phyloP scores from a whole-genome alignment of 2,888 invertebrate species.

The Oeneis ivallda region DNA sequence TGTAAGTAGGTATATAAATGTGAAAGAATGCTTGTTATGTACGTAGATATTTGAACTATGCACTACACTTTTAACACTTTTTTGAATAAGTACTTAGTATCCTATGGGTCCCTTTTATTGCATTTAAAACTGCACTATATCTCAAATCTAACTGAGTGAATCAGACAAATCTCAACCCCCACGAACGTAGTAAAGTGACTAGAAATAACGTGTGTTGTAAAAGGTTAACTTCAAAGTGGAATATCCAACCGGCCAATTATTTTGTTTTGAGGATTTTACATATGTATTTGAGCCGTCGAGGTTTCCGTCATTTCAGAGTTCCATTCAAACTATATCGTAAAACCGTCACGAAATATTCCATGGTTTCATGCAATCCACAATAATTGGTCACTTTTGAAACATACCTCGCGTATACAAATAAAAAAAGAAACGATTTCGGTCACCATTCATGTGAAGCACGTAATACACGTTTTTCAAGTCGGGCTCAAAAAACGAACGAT shows the following conservation, averaged over 20 bases:
- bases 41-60: too few relatives aligned
- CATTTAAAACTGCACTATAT: too few relatives aligned
- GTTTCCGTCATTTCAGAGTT: neutral
- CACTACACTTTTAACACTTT: too few relatives aligned
- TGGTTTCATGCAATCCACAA: conserved; percentile 19
- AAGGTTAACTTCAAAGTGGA: neutral
- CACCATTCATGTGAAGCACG: conserved; percentile 73
- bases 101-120: too few relatives aligned
- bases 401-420: conserved; percentile 18
- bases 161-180: too few relatives aligned
- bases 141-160: too few relatives aligned
- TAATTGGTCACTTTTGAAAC: conserved; percentile 22
- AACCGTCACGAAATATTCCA: conserved; percentile 21
- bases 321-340: conserved; percentile 5
- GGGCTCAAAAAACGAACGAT: neutral
- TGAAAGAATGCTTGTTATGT: too few relatives aligned
- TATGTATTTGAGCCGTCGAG: neutral
- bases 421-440: conserved; percentile 42
- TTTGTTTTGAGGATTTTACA: conserved; percentile 7
- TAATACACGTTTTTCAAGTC: conserved; percentile 53
- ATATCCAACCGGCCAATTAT: conserved; percentile 1
- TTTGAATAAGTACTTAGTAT: too few relatives aligned
- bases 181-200: too few relatives aligned
- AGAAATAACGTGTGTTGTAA: neutral
- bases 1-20: too few relatives aligned